These are phyloP conservation scores for Scaptomyza cyrtandrae DNA, from an alignment of 2,888 invertebrate species.

Conservation along the genomic window DNA sequence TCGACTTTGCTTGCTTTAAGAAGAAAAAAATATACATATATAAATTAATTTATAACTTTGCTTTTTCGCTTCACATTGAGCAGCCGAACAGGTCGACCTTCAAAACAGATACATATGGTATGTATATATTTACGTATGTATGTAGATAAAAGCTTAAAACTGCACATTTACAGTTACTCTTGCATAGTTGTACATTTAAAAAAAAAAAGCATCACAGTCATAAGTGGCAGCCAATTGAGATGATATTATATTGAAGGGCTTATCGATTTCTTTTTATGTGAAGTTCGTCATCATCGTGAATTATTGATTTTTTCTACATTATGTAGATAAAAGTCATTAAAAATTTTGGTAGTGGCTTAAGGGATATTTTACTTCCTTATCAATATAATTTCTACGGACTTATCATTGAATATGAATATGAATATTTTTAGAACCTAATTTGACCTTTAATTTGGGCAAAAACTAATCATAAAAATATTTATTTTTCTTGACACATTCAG, in stretches of 20 bases:
- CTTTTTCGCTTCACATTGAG: conserved; percentile 34
- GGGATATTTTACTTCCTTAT: background rate
- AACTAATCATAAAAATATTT: too few relatives aligned
- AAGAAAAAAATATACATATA: background rate
- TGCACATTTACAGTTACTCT: conserved; percentile 4
- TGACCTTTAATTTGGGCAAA: too few relatives aligned
- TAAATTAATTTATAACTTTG: conserved; percentile 64
- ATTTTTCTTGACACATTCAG: too few relatives aligned
- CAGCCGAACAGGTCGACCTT: conserved; percentile 67
- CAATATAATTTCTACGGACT: background rate
- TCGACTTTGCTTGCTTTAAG: conserved; percentile 52
- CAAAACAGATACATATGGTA: conserved; percentile 14
- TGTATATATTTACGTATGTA: too few relatives aligned
- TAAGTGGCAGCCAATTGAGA: too few relatives aligned
- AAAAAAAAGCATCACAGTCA: too few relatives aligned
- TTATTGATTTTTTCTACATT: background rate
- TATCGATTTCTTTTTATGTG: background rate
- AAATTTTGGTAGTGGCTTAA: too few relatives aligned
- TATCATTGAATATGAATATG: background rate
- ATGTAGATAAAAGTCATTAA: too few relatives aligned
- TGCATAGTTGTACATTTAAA: background rate
- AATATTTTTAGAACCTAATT: too few relatives aligned
- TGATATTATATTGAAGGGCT: background rate
- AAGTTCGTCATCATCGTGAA: background rate
- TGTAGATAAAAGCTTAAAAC: background rate